Evolutionary conservation across 1,140 invertebrate genomes (phyloP), one percentile per base, ranked within the genome.

Genomic region (Brachionus sp.): DNA sequence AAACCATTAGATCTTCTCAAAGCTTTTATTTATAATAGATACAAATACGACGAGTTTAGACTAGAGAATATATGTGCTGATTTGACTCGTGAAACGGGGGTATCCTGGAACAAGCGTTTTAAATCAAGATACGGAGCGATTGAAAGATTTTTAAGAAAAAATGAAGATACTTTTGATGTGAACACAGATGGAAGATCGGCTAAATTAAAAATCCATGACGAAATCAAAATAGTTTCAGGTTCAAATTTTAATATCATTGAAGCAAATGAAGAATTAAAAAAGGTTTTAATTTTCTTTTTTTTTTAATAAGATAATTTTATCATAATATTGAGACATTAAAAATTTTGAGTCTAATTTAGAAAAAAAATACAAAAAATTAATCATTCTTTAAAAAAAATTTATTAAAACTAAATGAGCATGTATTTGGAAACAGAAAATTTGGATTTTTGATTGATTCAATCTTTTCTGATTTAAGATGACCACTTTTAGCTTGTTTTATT

Each of bases 31-130:
- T 33, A 64, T 6, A 84, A 84, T 35, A 68, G 83, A 16, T 70
- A 82, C 7, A 82, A 85, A 16, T 77, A 85, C 19, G 77, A 73
- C 7, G 62, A 57, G 50, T 85, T 87, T 80, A 73, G 80, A 23
- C 44, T 88, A 4, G 86, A 88, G 64, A 87, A 85, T 83, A 84
- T 88, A 6, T 86, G 87, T 83, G 64, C 80, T 77, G 87, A 88
- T 82, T 86, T 89, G 12, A 84, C 77, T 4, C 86, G 86, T 83
- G 84, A 87, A 68, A 88, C 88, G 13, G 88, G 88, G 5, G 86
- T 87, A 6, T 87, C 88, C 5, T 89, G 88, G 88, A 88, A 87
- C 77, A 89, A 88, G 85, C 84, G 85, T 29, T 89, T 87, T 64
- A 88, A 86, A 73, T 85, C 85, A 23, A 77, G 84, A 19, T 84